Percentiles rank a stretch among this genome's conserved stretches.
Conservation (phyloP, 1,140 invertebrate species). For the Pseudomyrmex cubaensis region DNA sequence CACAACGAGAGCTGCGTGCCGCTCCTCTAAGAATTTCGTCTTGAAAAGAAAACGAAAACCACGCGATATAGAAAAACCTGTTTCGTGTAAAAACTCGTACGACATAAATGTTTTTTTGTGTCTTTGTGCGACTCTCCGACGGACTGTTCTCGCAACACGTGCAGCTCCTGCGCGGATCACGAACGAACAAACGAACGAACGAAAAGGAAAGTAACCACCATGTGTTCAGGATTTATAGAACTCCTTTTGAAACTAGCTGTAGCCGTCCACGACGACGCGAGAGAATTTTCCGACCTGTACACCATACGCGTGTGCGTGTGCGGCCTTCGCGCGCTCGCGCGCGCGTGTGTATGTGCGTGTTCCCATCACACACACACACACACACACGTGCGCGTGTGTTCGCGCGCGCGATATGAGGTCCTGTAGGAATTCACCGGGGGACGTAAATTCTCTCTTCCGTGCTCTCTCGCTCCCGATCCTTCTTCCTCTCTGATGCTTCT, state of each 20-base stretch:
- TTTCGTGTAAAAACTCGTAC: too few species aligned
- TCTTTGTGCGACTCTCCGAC: constrained; percentile 9
- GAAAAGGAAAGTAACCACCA: constrained; percentile 39
- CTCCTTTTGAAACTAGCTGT: constrained; percentile 56
- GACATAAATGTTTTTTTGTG: neutral
- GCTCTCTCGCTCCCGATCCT: constrained; percentile 30
- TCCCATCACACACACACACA: neutral
- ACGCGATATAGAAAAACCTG: neutral
- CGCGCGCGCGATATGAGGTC: constrained; percentile 78
- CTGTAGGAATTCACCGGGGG: constrained; percentile 80
- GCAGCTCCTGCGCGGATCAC: constrained; percentile 21
- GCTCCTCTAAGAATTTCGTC: too few species aligned
- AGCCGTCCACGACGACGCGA: constrained; percentile 11
- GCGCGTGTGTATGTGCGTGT: neutral
- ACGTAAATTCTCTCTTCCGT: constrained; percentile 78
- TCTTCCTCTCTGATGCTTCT: constrained; percentile 4
- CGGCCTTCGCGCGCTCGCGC: neutral
- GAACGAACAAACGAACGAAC: neutral
- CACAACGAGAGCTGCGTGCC: too few species aligned
- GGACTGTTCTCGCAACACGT: constrained; percentile 3
- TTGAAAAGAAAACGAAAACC: too few species aligned
- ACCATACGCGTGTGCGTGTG: constrained; percentile 38
- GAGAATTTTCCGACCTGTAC: constrained; percentile 32
- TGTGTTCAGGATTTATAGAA: constrained; percentile 54
- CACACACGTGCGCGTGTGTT: too few species aligned